These are phyloP conservation scores for Oikopleura albicans DNA, from an alignment of 23 tunicate genomes.

Conservation along the genomic window DNA sequence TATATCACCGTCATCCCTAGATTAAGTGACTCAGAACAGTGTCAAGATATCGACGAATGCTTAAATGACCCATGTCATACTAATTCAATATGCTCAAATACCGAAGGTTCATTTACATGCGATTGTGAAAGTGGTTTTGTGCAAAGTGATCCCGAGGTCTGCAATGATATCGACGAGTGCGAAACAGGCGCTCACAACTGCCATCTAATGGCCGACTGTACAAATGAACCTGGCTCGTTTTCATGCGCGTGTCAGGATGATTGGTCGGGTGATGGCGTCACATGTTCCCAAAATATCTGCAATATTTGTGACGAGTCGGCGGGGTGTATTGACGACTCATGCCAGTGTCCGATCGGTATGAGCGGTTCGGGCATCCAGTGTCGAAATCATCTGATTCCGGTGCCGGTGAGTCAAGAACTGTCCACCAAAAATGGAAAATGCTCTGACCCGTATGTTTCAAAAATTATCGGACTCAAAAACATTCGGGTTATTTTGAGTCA, in stretches of 20 bases:
- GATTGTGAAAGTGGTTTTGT: background rate
- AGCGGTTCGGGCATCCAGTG: background rate
- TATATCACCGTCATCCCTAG: too few relatives aligned
- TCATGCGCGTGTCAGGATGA: background rate
- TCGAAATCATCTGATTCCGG: background rate
- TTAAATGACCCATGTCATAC: background rate
- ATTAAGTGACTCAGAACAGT: too few relatives aligned
- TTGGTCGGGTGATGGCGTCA: background rate
- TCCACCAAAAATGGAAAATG: background rate
- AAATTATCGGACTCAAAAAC: background rate
- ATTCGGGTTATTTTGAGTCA: background rate
- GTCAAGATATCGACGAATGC: background rate
- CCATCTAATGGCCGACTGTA: background rate
- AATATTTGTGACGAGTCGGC: background rate
- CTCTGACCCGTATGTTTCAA: background rate
- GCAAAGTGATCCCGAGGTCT: background rate
- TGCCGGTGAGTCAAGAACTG: background rate
- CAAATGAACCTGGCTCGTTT: background rate
- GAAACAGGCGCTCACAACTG: background rate
- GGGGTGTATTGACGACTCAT: background rate
- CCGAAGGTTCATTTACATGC: background rate
- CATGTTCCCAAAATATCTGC: background rate
- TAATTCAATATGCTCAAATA: background rate
- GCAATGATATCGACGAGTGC: background rate
- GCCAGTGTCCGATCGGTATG: background rate